These are phyloP conservation scores for Drosophila villosipedis DNA, from an alignment of 2,888 invertebrate species.

Conservation along the genomic window DNA sequence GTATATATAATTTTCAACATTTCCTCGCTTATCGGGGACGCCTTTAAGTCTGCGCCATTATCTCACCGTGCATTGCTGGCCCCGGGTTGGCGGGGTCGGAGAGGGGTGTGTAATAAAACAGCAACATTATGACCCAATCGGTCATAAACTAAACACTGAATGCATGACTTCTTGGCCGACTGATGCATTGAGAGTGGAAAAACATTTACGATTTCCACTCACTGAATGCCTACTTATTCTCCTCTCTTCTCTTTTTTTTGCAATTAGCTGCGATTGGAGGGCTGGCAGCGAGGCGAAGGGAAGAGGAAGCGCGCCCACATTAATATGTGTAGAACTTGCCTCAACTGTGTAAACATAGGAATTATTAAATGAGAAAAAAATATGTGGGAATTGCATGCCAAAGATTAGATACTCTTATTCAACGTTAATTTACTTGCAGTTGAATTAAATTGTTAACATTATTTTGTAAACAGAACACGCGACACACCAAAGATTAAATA, in stretches of 20 bases:
- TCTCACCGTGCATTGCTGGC: constrained; percentile 10
- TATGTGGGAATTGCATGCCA: background rate
- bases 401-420: background rate
- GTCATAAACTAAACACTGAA: constrained; percentile 49
- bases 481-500: background rate
- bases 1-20: background rate
- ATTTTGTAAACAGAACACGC: background rate
- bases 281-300: background rate
- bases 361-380: background rate
- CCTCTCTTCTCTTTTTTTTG: constrained; percentile 2
- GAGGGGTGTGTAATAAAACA: constrained; percentile 37
- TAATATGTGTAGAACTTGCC: background rate
- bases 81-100: background rate
- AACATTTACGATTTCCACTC: constrained; percentile 6
- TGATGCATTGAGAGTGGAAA: constrained; percentile 16
- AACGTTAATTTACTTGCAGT: background rate
- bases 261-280: constrained; percentile 3
- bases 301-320: constrained; percentile 13
- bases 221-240: background rate
- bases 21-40: constrained; percentile 63
- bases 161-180: constrained; percentile 20
- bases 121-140: constrained; percentile 45
- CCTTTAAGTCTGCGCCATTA: constrained; percentile 74
- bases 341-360: background rate
- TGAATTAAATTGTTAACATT: background rate